Base-by-base conservation (phyloP, 2,113 vertebrate genomes). In the Cheilinus undulatus region DNA sequence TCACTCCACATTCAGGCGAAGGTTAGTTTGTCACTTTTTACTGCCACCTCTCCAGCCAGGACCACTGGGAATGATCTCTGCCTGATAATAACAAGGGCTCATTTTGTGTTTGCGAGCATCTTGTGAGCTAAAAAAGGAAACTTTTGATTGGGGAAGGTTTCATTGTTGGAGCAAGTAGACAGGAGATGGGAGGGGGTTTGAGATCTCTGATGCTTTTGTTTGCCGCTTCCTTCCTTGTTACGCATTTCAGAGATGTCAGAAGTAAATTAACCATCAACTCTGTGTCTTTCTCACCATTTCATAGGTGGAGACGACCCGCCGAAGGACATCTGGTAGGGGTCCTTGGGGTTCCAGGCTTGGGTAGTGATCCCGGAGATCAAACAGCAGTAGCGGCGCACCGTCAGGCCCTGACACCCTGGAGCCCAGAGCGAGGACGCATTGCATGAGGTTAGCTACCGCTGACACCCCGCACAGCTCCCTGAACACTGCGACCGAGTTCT, bases 391-490 rank as follows among this genome's bases (percentile, higher is more conserved):
- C 40, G 96, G 95, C 5, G 83, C 73, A 65, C 92, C 96, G 28
- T 98, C 96, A 20, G 95, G 92, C 49, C 95, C 96, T 45, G 95
- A 92, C 62, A 96, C 93, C 58, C 95, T 94, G 66, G 96, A 93
- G 53, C 95, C 94, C 84, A 97, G 92, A 0, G 96, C 96, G 88
- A 97, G 81, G 74, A 98, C 94, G 71, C 96, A 98, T 92, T 98
- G 97, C 95, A 96, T 97, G 85, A 97, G 95, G 88, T 97, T 98
- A 70, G 97, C 95, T 91, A 97, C 96, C 3, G 95, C 95, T 3
- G 97, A 96, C 51, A 97, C 95, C 50, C 97, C 97, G 46, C 97
- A 98, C 59, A 98, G 91, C 86, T 98, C 97, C 91, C 96, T 96
- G 93, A 98, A 98, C 43, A 95, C 94, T 53, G 92, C 95, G 64